Evolutionary conservation across 30 jellyfish, hydroid and myxozoan genomes (phyloP).

Genomic region (Aurelia coerulea): DNA sequence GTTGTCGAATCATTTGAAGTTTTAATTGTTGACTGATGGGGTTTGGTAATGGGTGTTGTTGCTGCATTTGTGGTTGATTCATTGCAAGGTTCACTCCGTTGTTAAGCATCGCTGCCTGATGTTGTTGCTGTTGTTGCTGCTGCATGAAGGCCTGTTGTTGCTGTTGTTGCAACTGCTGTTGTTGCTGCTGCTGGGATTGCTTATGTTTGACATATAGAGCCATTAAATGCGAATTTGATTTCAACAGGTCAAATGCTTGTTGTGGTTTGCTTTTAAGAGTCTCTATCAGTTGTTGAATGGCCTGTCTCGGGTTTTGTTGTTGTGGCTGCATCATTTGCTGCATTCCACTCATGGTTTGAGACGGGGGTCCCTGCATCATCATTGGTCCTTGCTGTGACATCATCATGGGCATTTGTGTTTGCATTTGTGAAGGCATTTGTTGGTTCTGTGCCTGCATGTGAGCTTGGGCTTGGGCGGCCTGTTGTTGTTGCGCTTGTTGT

Average conservation of each 20-base stretch:
- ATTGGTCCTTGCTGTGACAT: conserved; percentile 65
- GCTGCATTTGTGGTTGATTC: conserved; percentile 68
- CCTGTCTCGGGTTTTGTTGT: conserved; percentile 70
- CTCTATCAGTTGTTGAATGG: conserved; percentile 75
- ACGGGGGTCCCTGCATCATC: conserved; percentile 76
- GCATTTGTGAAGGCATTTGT: conserved; percentile 70
- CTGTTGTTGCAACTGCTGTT: conserved; percentile 61
- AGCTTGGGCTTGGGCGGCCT: conserved; percentile 54
- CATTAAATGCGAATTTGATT: conserved; percentile 76
- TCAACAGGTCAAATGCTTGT: conserved; percentile 71
- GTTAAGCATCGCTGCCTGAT: conserved; percentile 2
- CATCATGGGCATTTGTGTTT: conserved; percentile 86
- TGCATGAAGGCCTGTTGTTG: conserved; percentile 75
- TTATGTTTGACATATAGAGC: conserved; percentile 75
- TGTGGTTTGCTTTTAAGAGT: conserved; percentile 59
- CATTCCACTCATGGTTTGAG: conserved; percentile 61
- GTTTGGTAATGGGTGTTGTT: conserved; percentile 54
- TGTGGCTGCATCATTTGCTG: conserved; percentile 74
- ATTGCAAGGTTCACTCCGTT: conserved; percentile 63
- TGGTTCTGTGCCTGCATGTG: conserved; percentile 61
- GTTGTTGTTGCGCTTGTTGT: conserved; percentile 26
- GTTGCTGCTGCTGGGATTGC: conserved; percentile 83
- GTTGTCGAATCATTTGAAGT: conserved; percentile 35
- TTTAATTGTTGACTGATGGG: conserved; percentile 36
- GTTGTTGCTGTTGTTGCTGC: conserved; percentile 70